phyloP scores from a whole-genome alignment of 1,140 invertebrate species.

The Parapsyche elsis region DNA sequence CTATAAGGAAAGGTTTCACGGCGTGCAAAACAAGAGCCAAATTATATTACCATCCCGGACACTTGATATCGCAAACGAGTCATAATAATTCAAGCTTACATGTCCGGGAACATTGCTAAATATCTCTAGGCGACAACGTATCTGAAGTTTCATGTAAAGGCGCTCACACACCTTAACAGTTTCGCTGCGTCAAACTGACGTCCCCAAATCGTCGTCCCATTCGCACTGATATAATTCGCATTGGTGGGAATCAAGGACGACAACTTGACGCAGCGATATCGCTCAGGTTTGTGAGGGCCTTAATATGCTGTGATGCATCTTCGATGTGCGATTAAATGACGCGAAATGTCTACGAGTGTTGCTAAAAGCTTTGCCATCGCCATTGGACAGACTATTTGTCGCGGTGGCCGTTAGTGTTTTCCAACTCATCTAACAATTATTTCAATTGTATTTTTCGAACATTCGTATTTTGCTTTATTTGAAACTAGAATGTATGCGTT shows the following conservation, averaged over 20 bases:
- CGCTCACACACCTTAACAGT: too few relatives aligned
- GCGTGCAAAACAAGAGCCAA: not conserved
- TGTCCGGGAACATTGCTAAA: not conserved
- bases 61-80: not conserved
- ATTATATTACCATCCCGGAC: not conserved
- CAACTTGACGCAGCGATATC: too few relatives aligned
- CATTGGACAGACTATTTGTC: not conserved
- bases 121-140: too few relatives aligned
- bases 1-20: not conserved
- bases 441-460: not conserved
- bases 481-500: too few relatives aligned
- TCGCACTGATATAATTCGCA: too few relatives aligned
- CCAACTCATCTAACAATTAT: conserved; percentile 2
- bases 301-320: too few relatives aligned
- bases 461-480: too few relatives aligned
- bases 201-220: too few relatives aligned
- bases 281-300: too few relatives aligned
- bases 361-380: not conserved
- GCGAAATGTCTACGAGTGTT: not conserved
- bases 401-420: not conserved
- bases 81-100: not conserved
- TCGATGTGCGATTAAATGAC: not conserved
- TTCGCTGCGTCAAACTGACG: too few relatives aligned
- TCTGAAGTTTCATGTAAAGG: too few relatives aligned
- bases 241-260: too few relatives aligned